Evolutionary conservation across 2,888 invertebrate species (phyloP).

Genomic region (Eutolmus rufibarbis): DNA sequence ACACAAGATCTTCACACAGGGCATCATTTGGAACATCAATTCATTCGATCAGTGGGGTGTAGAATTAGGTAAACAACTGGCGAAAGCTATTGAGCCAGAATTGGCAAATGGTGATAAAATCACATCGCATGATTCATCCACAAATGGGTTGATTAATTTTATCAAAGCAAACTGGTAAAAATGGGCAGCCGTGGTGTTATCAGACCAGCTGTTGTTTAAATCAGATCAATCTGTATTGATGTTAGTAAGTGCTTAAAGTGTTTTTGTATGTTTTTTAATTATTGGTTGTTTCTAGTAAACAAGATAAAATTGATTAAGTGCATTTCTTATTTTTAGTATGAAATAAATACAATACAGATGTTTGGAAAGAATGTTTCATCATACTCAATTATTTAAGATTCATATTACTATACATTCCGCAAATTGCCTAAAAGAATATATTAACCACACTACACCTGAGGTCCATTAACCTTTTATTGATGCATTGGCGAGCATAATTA

Average conservation of each 20-base stretch:
- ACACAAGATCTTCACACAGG: constrained; percentile 98
- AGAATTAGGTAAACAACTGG: constrained; percentile 97
- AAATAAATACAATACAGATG: neutral
- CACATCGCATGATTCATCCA: constrained; percentile 87
- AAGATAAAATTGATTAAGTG: neutral
- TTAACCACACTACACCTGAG: no score
- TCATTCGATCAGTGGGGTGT: constrained; percentile 99
- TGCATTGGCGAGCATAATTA: no score
- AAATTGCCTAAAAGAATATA: no score
- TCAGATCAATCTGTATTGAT: neutral
- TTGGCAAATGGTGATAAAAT: constrained; percentile 73
- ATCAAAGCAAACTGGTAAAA: constrained; percentile 72
- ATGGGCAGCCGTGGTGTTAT: neutral
- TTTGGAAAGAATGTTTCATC: neutral
- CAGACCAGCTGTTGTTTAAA: neutral
- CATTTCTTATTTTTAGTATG: neutral
- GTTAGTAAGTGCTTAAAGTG: neutral
- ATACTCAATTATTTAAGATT: no score
- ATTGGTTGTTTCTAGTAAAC: neutral
- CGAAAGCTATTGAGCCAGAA: constrained; percentile 98
- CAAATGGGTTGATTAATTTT: constrained; percentile 97
- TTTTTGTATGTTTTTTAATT: neutral
- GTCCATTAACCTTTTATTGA: no score
- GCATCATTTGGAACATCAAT: constrained; percentile 98
- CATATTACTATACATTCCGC: no score